phyloP scores from a whole-genome alignment of 2,888 invertebrate genomes.

The Acleris sparsana region DNA sequence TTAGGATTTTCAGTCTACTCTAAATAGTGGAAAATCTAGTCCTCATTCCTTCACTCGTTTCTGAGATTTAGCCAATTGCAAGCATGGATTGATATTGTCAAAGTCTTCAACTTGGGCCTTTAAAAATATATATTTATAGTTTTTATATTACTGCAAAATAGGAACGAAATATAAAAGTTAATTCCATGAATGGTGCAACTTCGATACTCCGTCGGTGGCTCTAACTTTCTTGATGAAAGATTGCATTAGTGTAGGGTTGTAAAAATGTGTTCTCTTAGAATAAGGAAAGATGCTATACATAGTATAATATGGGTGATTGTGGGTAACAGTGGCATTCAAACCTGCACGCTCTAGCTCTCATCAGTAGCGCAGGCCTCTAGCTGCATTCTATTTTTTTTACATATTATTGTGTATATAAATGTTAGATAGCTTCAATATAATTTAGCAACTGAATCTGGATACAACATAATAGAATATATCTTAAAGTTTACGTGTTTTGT shows the following conservation, averaged over 20 bases:
- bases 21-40: too few relatives aligned
- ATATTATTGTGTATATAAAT: slow-evolving; percentile 10
- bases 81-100: too few relatives aligned
- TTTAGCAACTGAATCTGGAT: slow-evolving; percentile 14
- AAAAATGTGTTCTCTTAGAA: slow-evolving; percentile 30
- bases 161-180: too few relatives aligned
- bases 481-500: slow-evolving; percentile 44
- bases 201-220: not conserved
- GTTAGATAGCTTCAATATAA: slow-evolving; percentile 16
- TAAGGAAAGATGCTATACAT: slow-evolving; percentile 22
- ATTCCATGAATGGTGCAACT: not conserved
- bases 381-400: slow-evolving; percentile 2
- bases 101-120: too few relatives aligned
- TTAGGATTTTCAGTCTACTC: too few relatives aligned
- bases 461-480: slow-evolving; percentile 20
- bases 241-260: slow-evolving; percentile 28
- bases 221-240: not conserved
- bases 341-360: too few relatives aligned
- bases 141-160: too few relatives aligned
- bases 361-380: too few relatives aligned
- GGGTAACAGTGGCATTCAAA: not conserved
- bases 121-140: too few relatives aligned
- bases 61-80: too few relatives aligned
- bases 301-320: not conserved
- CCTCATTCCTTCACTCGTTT: too few relatives aligned